phyloP scores from a whole-genome alignment of 2,888 invertebrate species.

The Phania funesta region DNA sequence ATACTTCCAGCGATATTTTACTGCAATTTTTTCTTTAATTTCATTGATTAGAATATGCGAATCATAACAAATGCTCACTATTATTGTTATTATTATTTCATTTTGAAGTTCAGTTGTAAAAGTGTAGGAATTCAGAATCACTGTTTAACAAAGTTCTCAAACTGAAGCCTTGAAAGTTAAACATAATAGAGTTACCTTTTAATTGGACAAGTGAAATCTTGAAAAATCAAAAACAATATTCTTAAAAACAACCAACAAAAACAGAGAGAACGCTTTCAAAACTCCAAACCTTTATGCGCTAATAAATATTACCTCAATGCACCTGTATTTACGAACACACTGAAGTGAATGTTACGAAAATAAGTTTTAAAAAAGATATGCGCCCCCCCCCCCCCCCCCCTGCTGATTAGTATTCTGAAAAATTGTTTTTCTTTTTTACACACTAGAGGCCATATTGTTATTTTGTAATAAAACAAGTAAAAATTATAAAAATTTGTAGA shows the following conservation, averaged over 20 bases:
- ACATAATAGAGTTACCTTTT: too few species aligned
- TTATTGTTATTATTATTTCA: too few species aligned
- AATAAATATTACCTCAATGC: background rate
- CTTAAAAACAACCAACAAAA: background rate
- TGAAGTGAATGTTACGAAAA: background rate
- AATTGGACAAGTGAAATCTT: slow-evolving; percentile 26
- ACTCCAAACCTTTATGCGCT: background rate
- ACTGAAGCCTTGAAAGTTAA: background rate
- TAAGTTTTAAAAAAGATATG: background rate
- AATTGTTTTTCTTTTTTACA: background rate
- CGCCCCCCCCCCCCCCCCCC: background rate
- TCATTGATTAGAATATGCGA: too few species aligned
- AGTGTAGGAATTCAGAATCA: too few species aligned
- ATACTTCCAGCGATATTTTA: too few species aligned
- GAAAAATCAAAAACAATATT: background rate
- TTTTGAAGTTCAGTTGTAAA: too few species aligned
- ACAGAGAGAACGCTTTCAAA: slow-evolving; percentile 36
- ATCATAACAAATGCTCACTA: too few species aligned
- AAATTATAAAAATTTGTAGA: background rate
- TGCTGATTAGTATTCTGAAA: slow-evolving; percentile 23
- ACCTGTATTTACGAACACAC: background rate
- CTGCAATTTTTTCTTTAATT: too few species aligned
- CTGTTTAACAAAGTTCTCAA: background rate
- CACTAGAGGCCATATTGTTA: slow-evolving; percentile 18
- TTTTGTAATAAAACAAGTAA: slow-evolving; percentile 34